These are phyloP conservation scores for Tetragonisca angustula DNA, from an alignment of 2,888 invertebrate species.

Conservation along the genomic window DNA sequence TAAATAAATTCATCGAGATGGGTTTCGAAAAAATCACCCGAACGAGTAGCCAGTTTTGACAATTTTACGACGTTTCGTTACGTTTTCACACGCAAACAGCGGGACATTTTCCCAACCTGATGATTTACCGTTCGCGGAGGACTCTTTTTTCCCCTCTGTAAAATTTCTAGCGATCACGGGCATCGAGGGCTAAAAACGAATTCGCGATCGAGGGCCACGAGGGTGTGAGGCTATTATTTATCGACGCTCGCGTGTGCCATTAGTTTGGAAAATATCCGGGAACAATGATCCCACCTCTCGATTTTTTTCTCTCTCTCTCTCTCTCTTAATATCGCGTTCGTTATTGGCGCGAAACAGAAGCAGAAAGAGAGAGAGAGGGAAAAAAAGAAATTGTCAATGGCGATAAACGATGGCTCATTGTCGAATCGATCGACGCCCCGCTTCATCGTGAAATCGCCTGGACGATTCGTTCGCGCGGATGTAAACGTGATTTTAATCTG, in stretches of 20 bases:
- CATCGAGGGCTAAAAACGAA: slow-evolving; percentile 27
- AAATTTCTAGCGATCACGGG: slow-evolving; percentile 29
- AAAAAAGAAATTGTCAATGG: slow-evolving; percentile 35
- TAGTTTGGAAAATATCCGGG: slow-evolving; percentile 53
- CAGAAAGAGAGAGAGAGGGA: slow-evolving; percentile 23
- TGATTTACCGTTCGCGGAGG: slow-evolving; percentile 15
- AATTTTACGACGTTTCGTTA: background rate
- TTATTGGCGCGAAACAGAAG: slow-evolving; percentile 36
- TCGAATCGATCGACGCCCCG: slow-evolving; percentile 26
- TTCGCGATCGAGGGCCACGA: slow-evolving; percentile 6
- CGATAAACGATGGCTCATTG: slow-evolving; percentile 52
- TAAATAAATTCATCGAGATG: background rate
- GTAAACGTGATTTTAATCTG: slow-evolving; percentile 52
- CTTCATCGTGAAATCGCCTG: slow-evolving; percentile 31
- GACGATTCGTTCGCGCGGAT: slow-evolving; percentile 30
- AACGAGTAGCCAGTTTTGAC: background rate
- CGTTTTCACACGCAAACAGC: background rate
- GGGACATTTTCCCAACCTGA: background rate
- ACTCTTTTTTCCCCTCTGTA: slow-evolving; percentile 13
- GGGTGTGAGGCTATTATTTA: slow-evolving; percentile 38
- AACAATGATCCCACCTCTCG: slow-evolving; percentile 29
- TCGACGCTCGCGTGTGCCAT: slow-evolving; percentile 33
- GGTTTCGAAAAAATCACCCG: background rate
- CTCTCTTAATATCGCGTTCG: slow-evolving; percentile 25
- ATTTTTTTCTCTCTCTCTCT: background rate